Conservation (phyloP, 1,140 invertebrate species). For the Polypedilum vanderplanki region DNA sequence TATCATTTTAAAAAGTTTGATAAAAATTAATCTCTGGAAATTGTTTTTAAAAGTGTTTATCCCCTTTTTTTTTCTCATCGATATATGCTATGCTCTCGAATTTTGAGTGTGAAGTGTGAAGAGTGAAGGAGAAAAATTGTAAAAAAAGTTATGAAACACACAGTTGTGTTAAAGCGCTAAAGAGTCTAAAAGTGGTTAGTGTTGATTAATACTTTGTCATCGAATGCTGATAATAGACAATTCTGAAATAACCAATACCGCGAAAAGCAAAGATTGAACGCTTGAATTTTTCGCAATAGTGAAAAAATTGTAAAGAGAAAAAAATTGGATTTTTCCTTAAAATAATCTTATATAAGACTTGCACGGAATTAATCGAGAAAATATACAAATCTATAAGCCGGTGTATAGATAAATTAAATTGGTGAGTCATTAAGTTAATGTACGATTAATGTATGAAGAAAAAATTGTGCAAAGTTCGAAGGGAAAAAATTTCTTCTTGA, state of each 20-base stretch:
- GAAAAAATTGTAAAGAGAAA: background rate
- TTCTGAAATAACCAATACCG: background rate
- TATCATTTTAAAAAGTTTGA: too few relatives aligned
- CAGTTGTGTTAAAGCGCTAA: background rate
- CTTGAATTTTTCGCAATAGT: background rate
- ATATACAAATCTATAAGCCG: background rate
- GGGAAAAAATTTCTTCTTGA: background rate
- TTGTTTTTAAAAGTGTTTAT: too few relatives aligned
- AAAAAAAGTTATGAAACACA: background rate
- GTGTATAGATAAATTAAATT: background rate
- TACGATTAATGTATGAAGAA: background rate
- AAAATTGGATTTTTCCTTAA: background rate
- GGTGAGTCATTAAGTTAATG: background rate
- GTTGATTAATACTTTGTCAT: background rate
- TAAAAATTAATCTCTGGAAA: too few relatives aligned
- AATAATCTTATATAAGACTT: slow-evolving; percentile 20
- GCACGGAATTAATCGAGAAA: background rate
- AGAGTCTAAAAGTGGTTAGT: background rate
- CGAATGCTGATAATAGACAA: background rate
- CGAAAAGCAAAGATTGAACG: background rate
- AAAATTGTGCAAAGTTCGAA: background rate
- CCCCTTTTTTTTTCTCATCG: too few relatives aligned
- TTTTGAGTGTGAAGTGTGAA: too few relatives aligned
- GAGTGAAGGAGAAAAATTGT: background rate
- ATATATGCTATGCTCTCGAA: too few relatives aligned